These are phyloP conservation scores for Loripinus fragilis DNA, from an alignment of 2,888 invertebrate species.

Conservation along the genomic window DNA sequence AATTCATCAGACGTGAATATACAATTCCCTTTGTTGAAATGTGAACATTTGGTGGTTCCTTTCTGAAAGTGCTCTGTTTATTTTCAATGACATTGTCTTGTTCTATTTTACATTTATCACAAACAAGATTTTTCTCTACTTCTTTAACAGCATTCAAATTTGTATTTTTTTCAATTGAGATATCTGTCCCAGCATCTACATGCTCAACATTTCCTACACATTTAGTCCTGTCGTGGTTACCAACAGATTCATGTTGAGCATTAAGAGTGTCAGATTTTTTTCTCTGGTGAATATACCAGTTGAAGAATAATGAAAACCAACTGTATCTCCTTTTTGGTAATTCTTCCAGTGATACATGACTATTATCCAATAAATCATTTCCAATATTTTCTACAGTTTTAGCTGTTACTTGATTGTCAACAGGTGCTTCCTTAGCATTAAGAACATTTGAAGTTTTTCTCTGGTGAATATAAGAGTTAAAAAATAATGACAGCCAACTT, in stretches of 20 bases:
- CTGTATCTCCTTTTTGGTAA: background rate
- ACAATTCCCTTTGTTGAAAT: conserved; percentile 41
- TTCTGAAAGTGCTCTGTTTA: conserved; percentile 39
- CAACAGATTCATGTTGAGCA: background rate
- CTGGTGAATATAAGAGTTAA: background rate
- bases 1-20: conserved; percentile 35
- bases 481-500: background rate
- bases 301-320: conserved; percentile 11
- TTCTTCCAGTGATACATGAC: background rate
- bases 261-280: background rate
- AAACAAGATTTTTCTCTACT: background rate
- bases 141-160: background rate
- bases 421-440: too few species aligned
- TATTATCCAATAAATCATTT: too few species aligned
- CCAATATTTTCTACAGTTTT: too few species aligned
- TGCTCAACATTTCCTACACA: background rate
- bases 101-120: conserved; percentile 10
- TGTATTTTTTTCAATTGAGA: too few species aligned
- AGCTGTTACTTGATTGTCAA: too few species aligned
- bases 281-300: background rate
- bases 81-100: background rate
- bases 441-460: too few species aligned
- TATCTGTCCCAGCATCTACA: background rate
- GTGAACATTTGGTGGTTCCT: conserved; percentile 28
- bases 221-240: too few species aligned